Evolutionary conservation across 53 echinoderm and acorn worm species (phyloP).

Genomic region (Luidia sarsii): DNA sequence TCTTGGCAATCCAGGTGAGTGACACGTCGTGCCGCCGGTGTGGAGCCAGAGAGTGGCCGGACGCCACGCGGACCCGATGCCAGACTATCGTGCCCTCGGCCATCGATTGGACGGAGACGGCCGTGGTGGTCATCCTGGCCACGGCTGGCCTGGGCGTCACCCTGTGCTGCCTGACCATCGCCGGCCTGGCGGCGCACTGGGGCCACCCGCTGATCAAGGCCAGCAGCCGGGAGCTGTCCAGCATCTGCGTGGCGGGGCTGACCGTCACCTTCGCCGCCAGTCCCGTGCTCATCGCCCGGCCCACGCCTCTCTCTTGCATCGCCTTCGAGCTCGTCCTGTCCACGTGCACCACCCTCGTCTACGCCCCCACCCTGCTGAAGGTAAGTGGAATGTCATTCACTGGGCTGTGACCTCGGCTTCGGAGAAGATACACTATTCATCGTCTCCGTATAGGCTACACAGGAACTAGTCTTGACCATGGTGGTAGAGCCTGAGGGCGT

Average conservation of each 20-base stretch:
- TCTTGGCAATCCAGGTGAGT: too few relatives aligned
- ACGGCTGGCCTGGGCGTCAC: constrained; percentile 50
- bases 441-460: too few relatives aligned
- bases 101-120: constrained; percentile 3
- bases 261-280: constrained; percentile 52
- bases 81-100: constrained; percentile 9
- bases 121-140: constrained; percentile 54
- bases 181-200: constrained; percentile 53
- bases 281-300: constrained; percentile 27
- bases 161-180: constrained; percentile 42
- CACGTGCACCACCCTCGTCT: constrained; percentile 29
- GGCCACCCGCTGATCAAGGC: constrained; percentile 84
- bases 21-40: constrained; percentile 4
- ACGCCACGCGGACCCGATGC: background rate
- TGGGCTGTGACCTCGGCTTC: too few relatives aligned
- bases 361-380: constrained; percentile 26
- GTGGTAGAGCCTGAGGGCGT: too few relatives aligned
- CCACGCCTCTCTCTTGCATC: constrained; percentile 36
- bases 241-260: constrained; percentile 72
- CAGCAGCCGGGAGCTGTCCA: constrained; percentile 79
- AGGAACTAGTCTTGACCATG: too few relatives aligned
- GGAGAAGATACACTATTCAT: too few relatives aligned
- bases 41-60: constrained; percentile 7
- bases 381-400: background rate
- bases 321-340: background rate